Base-by-base conservation (phyloP, 2,113 vertebrate species). In the Trichomycterus rosablanca region DNA sequence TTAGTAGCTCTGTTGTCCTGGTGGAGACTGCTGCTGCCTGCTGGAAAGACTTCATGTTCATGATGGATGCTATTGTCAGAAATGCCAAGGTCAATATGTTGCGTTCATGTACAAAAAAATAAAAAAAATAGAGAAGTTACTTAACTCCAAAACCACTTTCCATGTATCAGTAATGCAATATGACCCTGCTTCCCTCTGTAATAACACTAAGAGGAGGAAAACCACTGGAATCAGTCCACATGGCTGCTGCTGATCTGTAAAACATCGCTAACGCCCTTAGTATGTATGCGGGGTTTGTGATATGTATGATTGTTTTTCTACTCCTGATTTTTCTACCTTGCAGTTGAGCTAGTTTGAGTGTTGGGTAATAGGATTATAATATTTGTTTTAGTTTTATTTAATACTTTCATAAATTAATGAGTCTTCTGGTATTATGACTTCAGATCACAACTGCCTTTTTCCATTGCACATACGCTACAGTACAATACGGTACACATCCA, bases 31-130 rank as follows among this genome's bases (percentile, higher is more conserved):
- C 80, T 64, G 78, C 81, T 79, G 87, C 85, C 84, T 87, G 87
- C 88, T 92, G 91, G 89, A 95, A 90, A 86, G 87, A 88, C 88
- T 91, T 92, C 85, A 84, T 80, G 84, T 81, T 76, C 78, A 86
- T 97, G 93, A 97, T 92, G 89, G 89, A 97, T 97, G 92, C 80
- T 86, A 89, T 90, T 94, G 92, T 95, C 94, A 95, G 84, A 93
- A 89, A 90, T 87, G 90, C 89, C 92, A 93, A 92, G 91, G 93
- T 94, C 92, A 92, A 90, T 91, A 89, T 85, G 87, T 83, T 84
- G 91, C 84, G 85, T 81, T 84, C 85, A 67, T 48, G 74, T 61
- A 59, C 63, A 56, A 54, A 53, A 63, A 65, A 62, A 68, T 54
- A 64, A 22, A 39, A 15, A 80, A 82, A 81, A 84, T 83, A 26